These are phyloP conservation scores for Lutjanus campechanus DNA, from an alignment of 2,797 vertebrate genomes.

Conservation along the genomic window DNA sequence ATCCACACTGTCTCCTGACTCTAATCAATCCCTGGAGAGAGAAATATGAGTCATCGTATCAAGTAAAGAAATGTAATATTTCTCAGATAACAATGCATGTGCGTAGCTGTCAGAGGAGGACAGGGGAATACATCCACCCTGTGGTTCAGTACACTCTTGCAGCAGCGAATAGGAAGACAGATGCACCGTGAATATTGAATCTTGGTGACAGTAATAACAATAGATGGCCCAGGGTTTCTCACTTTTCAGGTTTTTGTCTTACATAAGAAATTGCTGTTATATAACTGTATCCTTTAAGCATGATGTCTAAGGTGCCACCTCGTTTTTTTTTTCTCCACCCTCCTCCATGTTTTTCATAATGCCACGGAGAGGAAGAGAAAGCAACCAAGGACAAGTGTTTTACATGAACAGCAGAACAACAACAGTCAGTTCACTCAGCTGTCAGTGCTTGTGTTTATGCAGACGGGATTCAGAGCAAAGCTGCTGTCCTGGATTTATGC, in stretches of 20 bases:
- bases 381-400: conserved; percentile 63
- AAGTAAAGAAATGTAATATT: background rate
- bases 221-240: conserved; percentile 13
- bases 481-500: background rate
- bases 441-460: conserved; percentile 20
- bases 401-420: conserved; percentile 32
- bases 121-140: background rate
- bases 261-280: conserved; percentile 54
- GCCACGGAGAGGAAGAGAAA: conserved; percentile 40
- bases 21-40: background rate
- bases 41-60: conserved; percentile 14
- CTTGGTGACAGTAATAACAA: conserved; percentile 20
- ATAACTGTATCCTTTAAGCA: conserved; percentile 47
- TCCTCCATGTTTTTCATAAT: conserved; percentile 52
- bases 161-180: background rate
- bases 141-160: background rate
- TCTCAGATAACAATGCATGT: background rate
- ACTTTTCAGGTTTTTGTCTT: conserved; percentile 37
- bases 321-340: conserved; percentile 13
- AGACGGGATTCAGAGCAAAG: background rate
- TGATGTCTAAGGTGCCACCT: conserved; percentile 33
- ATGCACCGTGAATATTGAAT: background rate
- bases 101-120: background rate
- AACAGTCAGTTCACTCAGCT: conserved; percentile 17
- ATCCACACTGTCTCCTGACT: background rate